Conservation (phyloP, 2,797 vertebrate species). For the Cephalopachus bancanus region DNA sequence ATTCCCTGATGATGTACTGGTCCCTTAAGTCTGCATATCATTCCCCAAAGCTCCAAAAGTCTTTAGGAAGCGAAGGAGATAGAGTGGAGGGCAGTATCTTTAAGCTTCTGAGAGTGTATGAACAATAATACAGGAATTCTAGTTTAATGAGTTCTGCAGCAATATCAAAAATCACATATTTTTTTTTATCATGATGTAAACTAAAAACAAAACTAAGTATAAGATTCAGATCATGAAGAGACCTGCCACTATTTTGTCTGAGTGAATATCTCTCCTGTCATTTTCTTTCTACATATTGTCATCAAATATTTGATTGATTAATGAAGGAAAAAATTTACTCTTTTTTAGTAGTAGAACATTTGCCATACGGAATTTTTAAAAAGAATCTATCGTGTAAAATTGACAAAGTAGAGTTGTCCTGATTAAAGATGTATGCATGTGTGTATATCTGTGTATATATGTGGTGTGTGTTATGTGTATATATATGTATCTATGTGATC, state of each 20-base stretch:
- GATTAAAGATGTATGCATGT: not conserved
- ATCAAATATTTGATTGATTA: not conserved
- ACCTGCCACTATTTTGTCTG: not conserved
- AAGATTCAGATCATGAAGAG: not conserved
- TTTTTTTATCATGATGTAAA: not conserved
- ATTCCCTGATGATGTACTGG: not conserved
- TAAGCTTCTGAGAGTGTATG: slow-evolving; percentile 10
- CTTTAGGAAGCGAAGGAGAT: not conserved
- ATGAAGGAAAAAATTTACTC: not conserved
- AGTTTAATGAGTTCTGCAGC: not conserved
- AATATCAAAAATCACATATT: not conserved
- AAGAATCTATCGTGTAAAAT: not conserved
- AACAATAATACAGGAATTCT: not conserved
- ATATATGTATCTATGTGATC: not conserved
- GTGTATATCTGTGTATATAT: not conserved
- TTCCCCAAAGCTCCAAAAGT: not conserved
- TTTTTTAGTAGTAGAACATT: not conserved
- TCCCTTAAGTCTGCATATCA: not conserved
- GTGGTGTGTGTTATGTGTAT: not conserved
- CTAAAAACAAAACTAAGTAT: not conserved
- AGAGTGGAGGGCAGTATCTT: not conserved
- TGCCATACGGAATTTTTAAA: not conserved
- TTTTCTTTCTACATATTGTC: slow-evolving; percentile 11
- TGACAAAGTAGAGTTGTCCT: slow-evolving; percentile 1
- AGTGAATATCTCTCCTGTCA: not conserved